Evolutionary conservation across 2,888 invertebrate genomes (phyloP), one percentile per base, ranked within the genome.

Genomic region (Spodoptera littoralis): DNA sequence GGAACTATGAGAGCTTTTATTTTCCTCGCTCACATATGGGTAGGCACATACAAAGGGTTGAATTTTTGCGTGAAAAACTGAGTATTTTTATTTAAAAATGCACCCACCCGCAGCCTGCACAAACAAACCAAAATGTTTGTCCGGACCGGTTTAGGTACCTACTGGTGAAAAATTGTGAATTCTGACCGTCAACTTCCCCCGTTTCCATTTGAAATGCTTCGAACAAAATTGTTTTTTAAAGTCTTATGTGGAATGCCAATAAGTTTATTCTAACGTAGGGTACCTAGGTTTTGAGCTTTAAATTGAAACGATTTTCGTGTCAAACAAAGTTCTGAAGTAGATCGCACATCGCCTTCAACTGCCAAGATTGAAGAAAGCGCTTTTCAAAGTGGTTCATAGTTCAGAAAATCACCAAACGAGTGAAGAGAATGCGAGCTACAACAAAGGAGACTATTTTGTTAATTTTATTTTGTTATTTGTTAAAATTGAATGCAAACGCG

Each of bases 221-320:
- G 43, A 45, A 36, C 36, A 36, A 36, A 36, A 36, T 36, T 36
- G 36, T 36, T 36, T 36, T 36, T 9, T 36, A 36, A 36, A 62
- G 46, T 42, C 54, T 58, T 42, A 49, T 43, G 11, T 46, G 11
- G 11, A n/a, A 44, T 24, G 9, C 36, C 44, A 22, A 5, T 55
- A 6, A 3, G 13, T 50, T 60, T 62, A 55, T 42, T 27, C 4
- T 4, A 6, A 12, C n/a, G 36, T 22, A 18, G 8, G 11, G 11
- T 52, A 46, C 13, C 22, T 0, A 57, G 57, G 60, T 44, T 65
- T 73, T 52, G 49, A 73, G 56, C 30, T 46, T 57, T 60, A 44
- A 44, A 60, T 72, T 87, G 73, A 88, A 88, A 87, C 82, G 85
- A 73, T 85, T 88, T 84, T 80, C 88, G 62, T 87, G 88, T 87